Base-by-base conservation (phyloP, 1,140 invertebrate species). In the Aphidius gifuensis region DNA sequence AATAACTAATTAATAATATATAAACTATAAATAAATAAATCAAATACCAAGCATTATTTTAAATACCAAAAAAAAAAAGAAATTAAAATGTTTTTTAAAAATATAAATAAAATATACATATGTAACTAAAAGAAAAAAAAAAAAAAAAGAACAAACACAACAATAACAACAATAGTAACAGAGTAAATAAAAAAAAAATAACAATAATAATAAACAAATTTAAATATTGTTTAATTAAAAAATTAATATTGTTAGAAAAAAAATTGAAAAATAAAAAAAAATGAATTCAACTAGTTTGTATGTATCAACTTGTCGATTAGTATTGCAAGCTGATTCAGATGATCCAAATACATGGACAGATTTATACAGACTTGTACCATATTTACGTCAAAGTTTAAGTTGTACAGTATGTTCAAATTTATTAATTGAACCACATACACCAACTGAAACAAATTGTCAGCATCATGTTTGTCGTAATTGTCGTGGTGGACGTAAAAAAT, bases 201-300 rank as follows among this genome's bases (percentile, higher is more conserved):
- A 50, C 5, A 59, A 60, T 32, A 60, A 55, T 23, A 47, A 46
- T 16, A 45, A 39, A 42, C n/a, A 16, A 8, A 48, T 9, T 51
- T 2, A 47, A 8, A 48, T 39, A n/a, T 59, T 39, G 11, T 38
- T 40, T 40, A 39, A 11, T 58, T 42, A 16, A 23, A 53, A 16
- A 16, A 16, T 16, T 16, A 16, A 16, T 16, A 16, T 16, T 16
- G 16, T 16, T 16, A 16, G 0, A 16, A 16, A 61, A n/a, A 53
- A 8, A 58, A 45, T 49, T n/a, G 44, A 59, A 38, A n/a, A 46
- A 38, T 23, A 9, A 40, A 9, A 40, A 51, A 61, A 58, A 61
- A 93, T 93, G 92, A 92, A 92, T 83, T 89, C 91, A 62, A 89
- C 90, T 49, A 92, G 87, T 78, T 83, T 93, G 56, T 94, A 93